Evolutionary conservation across 2,113 vertebrate genomes (phyloP).

Genomic region (Lampris megalopsis): DNA sequence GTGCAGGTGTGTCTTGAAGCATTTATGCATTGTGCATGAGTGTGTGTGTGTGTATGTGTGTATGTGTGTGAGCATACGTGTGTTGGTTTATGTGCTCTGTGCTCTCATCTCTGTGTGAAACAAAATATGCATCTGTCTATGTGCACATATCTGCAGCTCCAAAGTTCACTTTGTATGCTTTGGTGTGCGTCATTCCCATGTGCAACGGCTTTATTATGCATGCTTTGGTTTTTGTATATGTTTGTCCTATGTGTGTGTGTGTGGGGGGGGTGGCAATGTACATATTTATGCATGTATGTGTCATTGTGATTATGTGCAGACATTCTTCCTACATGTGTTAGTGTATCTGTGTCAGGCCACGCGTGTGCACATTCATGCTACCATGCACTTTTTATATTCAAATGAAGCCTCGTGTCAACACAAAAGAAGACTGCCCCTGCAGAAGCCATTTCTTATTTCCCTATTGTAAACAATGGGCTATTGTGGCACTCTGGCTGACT

Average conservation of each 20-base stretch:
- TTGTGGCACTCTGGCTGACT: slow-evolving; percentile 57
- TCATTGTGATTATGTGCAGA: not conserved
- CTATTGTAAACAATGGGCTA: slow-evolving; percentile 58
- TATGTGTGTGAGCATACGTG: not conserved
- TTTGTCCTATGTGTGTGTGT: too few species aligned
- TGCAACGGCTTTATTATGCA: too few species aligned
- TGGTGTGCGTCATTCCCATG: not conserved
- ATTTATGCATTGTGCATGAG: not conserved
- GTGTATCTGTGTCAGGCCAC: not conserved
- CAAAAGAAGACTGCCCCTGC: slow-evolving; percentile 35
- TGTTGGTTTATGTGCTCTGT: not conserved
- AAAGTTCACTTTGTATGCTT: not conserved
- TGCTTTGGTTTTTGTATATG: too few species aligned
- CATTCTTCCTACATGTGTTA: too few species aligned
- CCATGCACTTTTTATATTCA: slow-evolving; percentile 13
- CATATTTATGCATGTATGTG: not conserved
- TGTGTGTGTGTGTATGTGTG: slow-evolving; percentile 11
- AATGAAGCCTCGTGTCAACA: slow-evolving; percentile 14
- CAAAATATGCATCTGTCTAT: too few species aligned
- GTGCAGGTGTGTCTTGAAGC: too few species aligned
- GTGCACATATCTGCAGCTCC: not conserved
- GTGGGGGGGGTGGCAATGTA: too few species aligned
- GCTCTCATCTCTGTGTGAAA: too few species aligned
- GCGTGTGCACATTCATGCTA: slow-evolving; percentile 1
- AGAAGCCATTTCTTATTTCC: slow-evolving; percentile 59